Percentiles rank a stretch among this genome's conserved stretches.
These are phyloP conservation scores for Urosaurus nigricauda DNA, from an alignment of 2,797 vertebrate genomes.

Conservation along the genomic window DNA sequence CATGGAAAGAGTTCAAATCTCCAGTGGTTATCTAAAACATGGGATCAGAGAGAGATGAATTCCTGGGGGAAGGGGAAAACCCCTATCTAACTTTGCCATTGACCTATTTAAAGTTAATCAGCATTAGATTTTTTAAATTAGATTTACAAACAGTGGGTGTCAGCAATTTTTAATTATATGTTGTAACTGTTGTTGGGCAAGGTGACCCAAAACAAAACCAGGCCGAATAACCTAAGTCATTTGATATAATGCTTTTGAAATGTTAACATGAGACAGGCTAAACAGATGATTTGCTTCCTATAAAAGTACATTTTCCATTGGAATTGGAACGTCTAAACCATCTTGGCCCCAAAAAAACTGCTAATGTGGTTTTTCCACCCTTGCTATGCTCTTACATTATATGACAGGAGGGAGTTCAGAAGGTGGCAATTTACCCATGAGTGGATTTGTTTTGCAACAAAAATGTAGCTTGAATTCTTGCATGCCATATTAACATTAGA, in stretches of 20 bases:
- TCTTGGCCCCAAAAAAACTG: background rate
- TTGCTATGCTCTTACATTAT: too few relatives aligned
- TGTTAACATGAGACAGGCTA: slow-evolving; percentile 24
- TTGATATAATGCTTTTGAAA: slow-evolving; percentile 50
- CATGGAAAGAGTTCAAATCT: slow-evolving; percentile 30
- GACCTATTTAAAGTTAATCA: slow-evolving; percentile 69
- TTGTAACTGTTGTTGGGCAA: slow-evolving; percentile 42
- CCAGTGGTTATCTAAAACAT: background rate
- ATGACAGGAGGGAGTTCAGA: slow-evolving; percentile 7
- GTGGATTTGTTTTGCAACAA: background rate
- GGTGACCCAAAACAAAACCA: slow-evolving; percentile 43
- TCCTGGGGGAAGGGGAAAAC: background rate
- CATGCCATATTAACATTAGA: background rate
- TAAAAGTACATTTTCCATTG: slow-evolving; percentile 42
- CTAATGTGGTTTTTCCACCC: background rate
- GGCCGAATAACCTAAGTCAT: slow-evolving; percentile 7
- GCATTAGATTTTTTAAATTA: slow-evolving; percentile 63
- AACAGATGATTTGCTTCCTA: slow-evolving; percentile 36
- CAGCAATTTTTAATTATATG: slow-evolving; percentile 54
- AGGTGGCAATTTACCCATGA: background rate
- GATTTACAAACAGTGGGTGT: slow-evolving; percentile 66
- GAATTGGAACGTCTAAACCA: background rate
- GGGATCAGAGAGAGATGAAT: background rate
- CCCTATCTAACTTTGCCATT: slow-evolving; percentile 45
- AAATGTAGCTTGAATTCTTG: background rate